phyloP scores from a whole-genome alignment of 2,113 vertebrate species.

The Capreolus pygargus region DNA sequence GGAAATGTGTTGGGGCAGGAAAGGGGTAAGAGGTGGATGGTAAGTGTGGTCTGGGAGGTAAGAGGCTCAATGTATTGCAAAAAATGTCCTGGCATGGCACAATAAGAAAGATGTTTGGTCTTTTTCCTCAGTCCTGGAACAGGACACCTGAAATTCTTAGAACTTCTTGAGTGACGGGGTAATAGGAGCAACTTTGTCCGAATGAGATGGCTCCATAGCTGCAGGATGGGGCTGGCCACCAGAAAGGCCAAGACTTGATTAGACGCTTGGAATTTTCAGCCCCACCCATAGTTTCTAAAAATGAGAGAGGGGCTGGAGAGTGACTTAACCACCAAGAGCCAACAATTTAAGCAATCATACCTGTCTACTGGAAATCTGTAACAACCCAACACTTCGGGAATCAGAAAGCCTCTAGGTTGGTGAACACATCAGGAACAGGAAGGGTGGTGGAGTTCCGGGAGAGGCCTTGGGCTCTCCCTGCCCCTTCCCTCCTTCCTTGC shows the following conservation, averaged over 20 bases:
- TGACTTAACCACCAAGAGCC: not conserved
- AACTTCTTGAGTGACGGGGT: not conserved
- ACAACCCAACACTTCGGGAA: not conserved
- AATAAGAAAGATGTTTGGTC: not conserved
- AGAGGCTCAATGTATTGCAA: not conserved
- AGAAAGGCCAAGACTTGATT: not conserved
- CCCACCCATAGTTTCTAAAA: not conserved
- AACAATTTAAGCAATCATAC: not conserved
- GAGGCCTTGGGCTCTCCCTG: not conserved
- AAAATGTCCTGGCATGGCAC: not conserved
- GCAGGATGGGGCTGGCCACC: not conserved
- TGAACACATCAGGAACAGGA: not conserved
- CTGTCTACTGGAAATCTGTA: not conserved
- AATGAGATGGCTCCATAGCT: not conserved
- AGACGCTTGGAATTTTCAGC: not conserved
- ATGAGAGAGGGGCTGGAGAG: not conserved
- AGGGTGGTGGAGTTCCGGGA: not conserved
- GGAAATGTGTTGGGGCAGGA: not conserved
- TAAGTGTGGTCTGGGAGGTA: not conserved
- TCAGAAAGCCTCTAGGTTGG: not conserved
- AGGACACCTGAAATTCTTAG: not conserved
- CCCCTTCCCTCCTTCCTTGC: not conserved
- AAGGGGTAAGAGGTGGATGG: not conserved
- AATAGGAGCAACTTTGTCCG: not conserved
- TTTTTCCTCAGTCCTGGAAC: not conserved